phyloP scores from a whole-genome alignment of 2,113 vertebrate genomes.

The Pachyramphus minor region DNA sequence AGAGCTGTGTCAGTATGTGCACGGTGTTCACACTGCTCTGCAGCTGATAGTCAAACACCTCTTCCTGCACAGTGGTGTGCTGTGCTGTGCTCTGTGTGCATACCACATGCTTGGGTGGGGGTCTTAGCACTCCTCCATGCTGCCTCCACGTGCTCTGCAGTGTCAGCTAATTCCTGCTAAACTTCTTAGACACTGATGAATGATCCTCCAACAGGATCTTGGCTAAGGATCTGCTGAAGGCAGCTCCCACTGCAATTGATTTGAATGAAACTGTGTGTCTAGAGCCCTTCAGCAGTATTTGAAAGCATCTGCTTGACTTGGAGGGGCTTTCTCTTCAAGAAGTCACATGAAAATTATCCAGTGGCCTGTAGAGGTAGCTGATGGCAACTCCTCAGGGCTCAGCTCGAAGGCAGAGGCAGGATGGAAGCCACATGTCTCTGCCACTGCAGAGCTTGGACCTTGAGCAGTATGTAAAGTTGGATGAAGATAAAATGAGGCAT shows the following conservation, averaged over 20 bases:
- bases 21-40: neutral
- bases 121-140: neutral
- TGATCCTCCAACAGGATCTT: neutral
- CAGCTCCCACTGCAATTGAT: neutral
- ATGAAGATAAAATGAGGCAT: neutral
- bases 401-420: neutral
- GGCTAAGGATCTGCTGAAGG: neutral
- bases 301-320: neutral
- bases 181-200: neutral
- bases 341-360: neutral
- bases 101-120: accelerated
- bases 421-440: neutral
- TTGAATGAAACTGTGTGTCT: neutral
- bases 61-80: neutral
- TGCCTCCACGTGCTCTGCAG: neutral
- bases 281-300: neutral
- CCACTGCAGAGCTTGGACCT: neutral
- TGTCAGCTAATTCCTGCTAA: neutral
- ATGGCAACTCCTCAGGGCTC: neutral
- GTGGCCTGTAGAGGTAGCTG: neutral
- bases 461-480: neutral
- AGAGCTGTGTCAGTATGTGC: neutral
- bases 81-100: neutral
- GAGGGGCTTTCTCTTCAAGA: neutral
- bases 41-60: neutral